Percentiles rank a stretch among this genome's conserved stretches.
These are phyloP conservation scores for Himalopsyche kuldschensis DNA, from an alignment of 2,888 invertebrate genomes.

Conservation along the genomic window DNA sequence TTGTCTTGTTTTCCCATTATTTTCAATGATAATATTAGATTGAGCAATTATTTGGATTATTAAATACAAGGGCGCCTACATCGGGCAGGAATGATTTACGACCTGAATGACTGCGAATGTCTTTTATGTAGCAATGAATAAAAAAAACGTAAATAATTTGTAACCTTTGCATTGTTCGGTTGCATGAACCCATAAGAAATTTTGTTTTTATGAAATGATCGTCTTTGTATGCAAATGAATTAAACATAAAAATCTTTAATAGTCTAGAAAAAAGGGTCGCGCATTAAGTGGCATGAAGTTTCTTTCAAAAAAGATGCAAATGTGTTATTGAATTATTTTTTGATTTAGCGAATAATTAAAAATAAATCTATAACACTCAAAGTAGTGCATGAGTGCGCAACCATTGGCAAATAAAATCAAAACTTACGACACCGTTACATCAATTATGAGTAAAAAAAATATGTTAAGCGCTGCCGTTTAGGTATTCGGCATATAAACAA, in stretches of 20 bases:
- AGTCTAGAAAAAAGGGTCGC: neutral
- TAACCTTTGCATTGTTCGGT: neutral
- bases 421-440: too few species aligned
- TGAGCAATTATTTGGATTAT: too few species aligned
- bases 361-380: neutral
- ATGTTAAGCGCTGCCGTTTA: too few species aligned
- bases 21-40: too few species aligned
- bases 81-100: too few species aligned
- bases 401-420: neutral
- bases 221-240: neutral
- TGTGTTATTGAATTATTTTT: neutral
- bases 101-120: too few species aligned
- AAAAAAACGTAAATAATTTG: too few species aligned
- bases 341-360: neutral
- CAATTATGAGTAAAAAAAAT: too few species aligned
- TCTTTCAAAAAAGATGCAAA: neutral
- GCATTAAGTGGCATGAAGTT: neutral
- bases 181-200: neutral
- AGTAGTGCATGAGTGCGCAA: neutral
- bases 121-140: too few species aligned
- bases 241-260: neutral
- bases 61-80: too few species aligned
- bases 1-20: too few species aligned
- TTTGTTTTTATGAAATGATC: neutral
- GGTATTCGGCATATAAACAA: too few species aligned